These are phyloP conservation scores for Siderastrea radians DNA, from an alignment of 92 coral and sea anemone species.

Conservation along the genomic window DNA sequence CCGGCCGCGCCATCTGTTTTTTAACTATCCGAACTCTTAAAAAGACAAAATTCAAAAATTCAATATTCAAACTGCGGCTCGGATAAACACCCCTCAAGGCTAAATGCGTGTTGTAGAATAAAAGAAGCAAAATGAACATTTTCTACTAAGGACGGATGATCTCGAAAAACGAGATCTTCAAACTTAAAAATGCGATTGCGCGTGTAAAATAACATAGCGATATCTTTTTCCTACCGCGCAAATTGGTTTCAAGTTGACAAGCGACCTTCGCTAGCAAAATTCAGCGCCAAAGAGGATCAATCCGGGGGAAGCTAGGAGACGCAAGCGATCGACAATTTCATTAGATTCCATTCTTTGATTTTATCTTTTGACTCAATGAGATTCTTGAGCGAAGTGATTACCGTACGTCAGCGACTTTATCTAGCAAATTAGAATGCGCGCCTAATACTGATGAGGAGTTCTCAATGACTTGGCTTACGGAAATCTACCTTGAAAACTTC, in stretches of 20 bases:
- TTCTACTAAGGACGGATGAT: conserved; percentile 23
- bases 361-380: conserved; percentile 65
- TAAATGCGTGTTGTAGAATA: conserved; percentile 7
- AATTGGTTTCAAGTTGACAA: conserved; percentile 32
- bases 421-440: conserved; percentile 66
- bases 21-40: conserved; percentile 18
- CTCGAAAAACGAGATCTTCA: conserved; percentile 17
- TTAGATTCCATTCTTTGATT: conserved; percentile 65
- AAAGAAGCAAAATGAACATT: conserved; percentile 22
- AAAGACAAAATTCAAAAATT: conserved; percentile 41
- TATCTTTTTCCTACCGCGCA: conserved; percentile 1
- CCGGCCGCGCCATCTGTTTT: conserved; percentile 38
- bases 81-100: conserved; percentile 48
- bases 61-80: conserved; percentile 28
- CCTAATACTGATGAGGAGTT: conserved; percentile 42
- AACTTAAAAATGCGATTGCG: neutral
- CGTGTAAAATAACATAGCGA: neutral
- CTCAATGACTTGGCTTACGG: conserved; percentile 37
- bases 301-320: conserved; percentile 38
- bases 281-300: conserved; percentile 26
- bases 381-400: conserved; percentile 44
- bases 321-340: conserved; percentile 49
- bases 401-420: conserved; percentile 51
- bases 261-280: conserved; percentile 35
- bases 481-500: conserved; percentile 72